phyloP scores from a whole-genome alignment of 1,140 invertebrate species.

The Philaenus spumarius region DNA sequence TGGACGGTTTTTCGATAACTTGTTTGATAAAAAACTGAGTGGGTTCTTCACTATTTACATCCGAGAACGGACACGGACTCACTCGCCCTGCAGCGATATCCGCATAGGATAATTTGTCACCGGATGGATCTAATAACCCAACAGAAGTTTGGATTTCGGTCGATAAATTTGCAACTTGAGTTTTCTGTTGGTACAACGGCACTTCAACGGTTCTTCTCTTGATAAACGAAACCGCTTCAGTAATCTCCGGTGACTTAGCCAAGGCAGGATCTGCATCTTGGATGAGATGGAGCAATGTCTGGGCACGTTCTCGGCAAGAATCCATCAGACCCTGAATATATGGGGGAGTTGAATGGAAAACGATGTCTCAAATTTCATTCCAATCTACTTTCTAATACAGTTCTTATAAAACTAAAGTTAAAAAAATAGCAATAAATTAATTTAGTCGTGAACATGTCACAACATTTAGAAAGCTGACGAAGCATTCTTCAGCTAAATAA shows the following conservation, averaged over 20 bases:
- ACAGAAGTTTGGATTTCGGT: not conserved
- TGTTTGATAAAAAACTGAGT: conserved; percentile 12
- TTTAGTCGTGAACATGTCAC: conserved; percentile 16
- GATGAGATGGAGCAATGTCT: conserved; percentile 43
- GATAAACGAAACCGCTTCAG: not conserved
- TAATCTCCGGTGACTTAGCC: conserved; percentile 19
- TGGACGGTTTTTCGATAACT: conserved; percentile 3
- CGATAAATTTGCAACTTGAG: not conserved
- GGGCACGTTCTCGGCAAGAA: conserved; percentile 20
- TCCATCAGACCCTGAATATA: conserved; percentile 22
- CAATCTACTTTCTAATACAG: conserved; percentile 17
- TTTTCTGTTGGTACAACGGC: too few relatives aligned
- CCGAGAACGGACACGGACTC: conserved; percentile 36
- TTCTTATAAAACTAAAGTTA: conserved; percentile 15
- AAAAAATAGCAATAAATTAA: conserved; percentile 16
- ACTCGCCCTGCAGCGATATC: conserved; percentile 46
- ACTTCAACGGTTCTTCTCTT: not conserved
- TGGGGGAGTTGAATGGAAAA: conserved; percentile 6
- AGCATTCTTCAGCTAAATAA: too few relatives aligned
- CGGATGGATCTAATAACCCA: conserved; percentile 11
- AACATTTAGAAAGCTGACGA: conserved; percentile 16
- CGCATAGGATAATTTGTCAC: conserved; percentile 42
- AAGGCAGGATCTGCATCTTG: conserved; percentile 65
- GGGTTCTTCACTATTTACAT: conserved; percentile 17
- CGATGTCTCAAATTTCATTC: conserved; percentile 19